These are phyloP conservation scores for Quadroppia sp. DNA, from an alignment of 2,888 invertebrate genomes.

Conservation along the genomic window DNA sequence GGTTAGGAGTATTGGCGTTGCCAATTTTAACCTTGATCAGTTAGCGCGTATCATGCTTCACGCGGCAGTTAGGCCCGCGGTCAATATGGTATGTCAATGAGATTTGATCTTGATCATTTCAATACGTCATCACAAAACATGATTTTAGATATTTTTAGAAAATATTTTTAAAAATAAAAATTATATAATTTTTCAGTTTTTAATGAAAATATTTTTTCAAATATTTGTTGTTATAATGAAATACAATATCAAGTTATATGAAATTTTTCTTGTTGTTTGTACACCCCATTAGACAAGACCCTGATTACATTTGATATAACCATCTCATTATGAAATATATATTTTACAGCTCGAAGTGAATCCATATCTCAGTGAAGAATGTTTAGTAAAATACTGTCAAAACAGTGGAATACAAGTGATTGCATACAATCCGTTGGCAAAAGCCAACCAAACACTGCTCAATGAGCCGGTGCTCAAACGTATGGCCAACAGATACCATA, in stretches of 20 bases:
- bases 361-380: conserved; percentile 61
- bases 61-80: conserved; percentile 55
- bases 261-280: too few relatives aligned
- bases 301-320: too few relatives aligned
- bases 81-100: conserved; percentile 52
- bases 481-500: neutral
- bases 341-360: neutral
- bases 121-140: too few relatives aligned
- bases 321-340: neutral
- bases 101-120: too few relatives aligned
- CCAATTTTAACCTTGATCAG: conserved; percentile 75
- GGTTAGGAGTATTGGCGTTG: conserved; percentile 69
- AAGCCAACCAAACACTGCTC: neutral
- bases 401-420: conserved; percentile 65
- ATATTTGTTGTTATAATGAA: too few relatives aligned
- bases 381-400: conserved; percentile 85
- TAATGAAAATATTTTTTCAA: too few relatives aligned
- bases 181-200: too few relatives aligned
- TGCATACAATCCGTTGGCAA: neutral
- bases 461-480: neutral
- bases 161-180: too few relatives aligned
- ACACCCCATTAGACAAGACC: too few relatives aligned
- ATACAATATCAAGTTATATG: too few relatives aligned
- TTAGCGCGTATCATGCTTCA: conserved; percentile 62
- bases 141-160: too few relatives aligned